Base-by-base conservation (phyloP, 2,113 vertebrate species). In the Marmota flaviventris region DNA sequence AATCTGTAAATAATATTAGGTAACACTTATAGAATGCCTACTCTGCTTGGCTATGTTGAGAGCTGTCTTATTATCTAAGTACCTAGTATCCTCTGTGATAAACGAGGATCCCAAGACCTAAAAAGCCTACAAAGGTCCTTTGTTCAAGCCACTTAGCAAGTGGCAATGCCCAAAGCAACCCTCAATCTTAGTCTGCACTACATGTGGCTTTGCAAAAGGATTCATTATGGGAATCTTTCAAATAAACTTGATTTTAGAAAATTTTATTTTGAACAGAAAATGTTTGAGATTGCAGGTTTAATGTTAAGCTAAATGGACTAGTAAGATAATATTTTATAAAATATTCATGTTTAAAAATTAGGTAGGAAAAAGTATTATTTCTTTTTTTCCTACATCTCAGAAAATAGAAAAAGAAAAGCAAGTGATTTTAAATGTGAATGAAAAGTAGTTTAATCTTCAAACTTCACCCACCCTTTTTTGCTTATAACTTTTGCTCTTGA, bases 281-380 rank as follows among this genome's bases (percentile, higher is more conserved):
- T 77, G 45, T 87, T 89, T 93, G n/a, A 93, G 65, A 20, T 88
- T 91, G 58, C 37, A 82, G 25, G 61, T 86, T 42, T 77, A 63
- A 45, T 84, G 58, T 39, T 45, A 91, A 93, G 37, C 81, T 79
- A 75, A 75, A 20, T 56, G 78, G 81, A 63, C 20, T 53, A 63
- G 48, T 78, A 78, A 91, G 89, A 69, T n/a, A n/a, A 39, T 81
- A 72, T 69, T 95, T 89, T 63, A 45, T 75, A 89, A 69, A 96
- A 89, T 73, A 93, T 16, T 61, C 29, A 48, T 84, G 65, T 84
- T 96, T 67, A 27, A 89, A 83, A 92, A 73, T 56, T 61, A 94
- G 53, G 34, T 61, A 69, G 73, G 85, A 51, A 29, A 24, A 73
- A 76, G 4, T 34, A 27, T 48, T 48, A 63, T 48, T 65, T 51